Percentiles rank a stretch among this genome's conserved stretches.
These are phyloP conservation scores for Tetranychus truncatus DNA, from an alignment of 2,888 invertebrate species.

Conservation along the genomic window DNA sequence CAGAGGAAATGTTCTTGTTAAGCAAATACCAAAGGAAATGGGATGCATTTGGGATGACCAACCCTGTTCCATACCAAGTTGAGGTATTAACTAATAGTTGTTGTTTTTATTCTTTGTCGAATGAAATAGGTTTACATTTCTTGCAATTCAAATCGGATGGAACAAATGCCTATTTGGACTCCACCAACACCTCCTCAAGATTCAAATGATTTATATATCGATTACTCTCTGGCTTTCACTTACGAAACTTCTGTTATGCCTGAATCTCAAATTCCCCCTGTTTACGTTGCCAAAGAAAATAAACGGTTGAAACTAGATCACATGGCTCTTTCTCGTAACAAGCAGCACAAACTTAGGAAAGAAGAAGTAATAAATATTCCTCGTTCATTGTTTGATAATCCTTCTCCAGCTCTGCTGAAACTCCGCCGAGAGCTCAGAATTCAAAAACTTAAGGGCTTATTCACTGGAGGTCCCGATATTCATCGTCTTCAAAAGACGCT, in stretches of 20 bases:
- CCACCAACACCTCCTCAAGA: slow-evolving; percentile 90
- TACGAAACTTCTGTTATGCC: slow-evolving; percentile 56
- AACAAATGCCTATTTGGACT: slow-evolving; percentile 55
- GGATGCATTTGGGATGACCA: slow-evolving; percentile 26
- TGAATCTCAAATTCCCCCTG: slow-evolving; percentile 58
- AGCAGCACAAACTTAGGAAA: slow-evolving; percentile 38
- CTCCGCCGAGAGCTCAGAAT: slow-evolving; percentile 56
- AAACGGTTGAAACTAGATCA: slow-evolving; percentile 51
- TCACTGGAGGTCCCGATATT: slow-evolving; percentile 14
- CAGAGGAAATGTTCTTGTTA: slow-evolving; percentile 12
- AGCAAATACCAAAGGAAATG: slow-evolving; percentile 28
- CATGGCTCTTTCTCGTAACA: slow-evolving; percentile 26
- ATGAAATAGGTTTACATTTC: slow-evolving; percentile 30
- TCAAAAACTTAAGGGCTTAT: slow-evolving; percentile 42
- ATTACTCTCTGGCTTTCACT: slow-evolving; percentile 60
- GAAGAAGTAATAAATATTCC: slow-evolving; percentile 58
- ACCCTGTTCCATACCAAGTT: slow-evolving; percentile 9
- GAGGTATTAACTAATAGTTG: slow-evolving; percentile 5
- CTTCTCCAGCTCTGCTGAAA: slow-evolving; percentile 52
- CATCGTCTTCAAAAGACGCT: slow-evolving; percentile 15
- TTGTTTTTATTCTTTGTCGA: slow-evolving; percentile 2
- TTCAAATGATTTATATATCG: slow-evolving; percentile 77
- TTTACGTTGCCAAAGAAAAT: slow-evolving; percentile 54
- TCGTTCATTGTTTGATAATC: slow-evolving; percentile 60
- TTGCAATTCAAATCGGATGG: slow-evolving; percentile 23